phyloP scores from a whole-genome alignment of 2,113 vertebrate species.

The Elaphurus davidianus region DNA sequence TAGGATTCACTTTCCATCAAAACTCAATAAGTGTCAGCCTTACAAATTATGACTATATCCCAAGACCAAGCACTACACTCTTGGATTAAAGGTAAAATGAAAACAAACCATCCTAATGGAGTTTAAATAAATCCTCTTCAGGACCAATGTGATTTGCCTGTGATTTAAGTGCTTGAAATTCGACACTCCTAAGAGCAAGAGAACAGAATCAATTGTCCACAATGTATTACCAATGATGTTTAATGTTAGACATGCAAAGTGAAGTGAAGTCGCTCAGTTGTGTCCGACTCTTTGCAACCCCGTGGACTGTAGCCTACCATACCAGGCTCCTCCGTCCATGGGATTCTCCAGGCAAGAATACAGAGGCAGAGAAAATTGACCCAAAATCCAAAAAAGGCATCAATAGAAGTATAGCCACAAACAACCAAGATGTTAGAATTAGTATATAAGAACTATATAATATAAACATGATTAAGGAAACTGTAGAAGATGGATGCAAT shows the following conservation, averaged over 20 bases:
- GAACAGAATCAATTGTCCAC: background rate
- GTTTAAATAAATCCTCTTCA: background rate
- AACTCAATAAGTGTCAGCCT: background rate
- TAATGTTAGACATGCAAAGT: background rate
- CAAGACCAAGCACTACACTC: background rate
- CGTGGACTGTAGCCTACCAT: background rate
- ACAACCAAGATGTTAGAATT: background rate
- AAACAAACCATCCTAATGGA: background rate
- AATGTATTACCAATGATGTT: background rate
- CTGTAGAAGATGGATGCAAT: background rate
- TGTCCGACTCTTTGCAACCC: background rate
- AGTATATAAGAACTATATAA: background rate
- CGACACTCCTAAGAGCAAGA: background rate
- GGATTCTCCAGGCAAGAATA: background rate
- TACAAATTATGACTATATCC: background rate
- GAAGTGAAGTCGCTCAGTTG: background rate
- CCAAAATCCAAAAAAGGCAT: background rate
- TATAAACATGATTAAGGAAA: background rate
- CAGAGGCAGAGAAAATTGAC: background rate
- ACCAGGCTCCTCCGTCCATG: background rate
- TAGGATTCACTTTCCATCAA: background rate
- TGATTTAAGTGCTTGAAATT: background rate
- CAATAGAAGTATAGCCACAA: background rate
- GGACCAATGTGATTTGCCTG: background rate
- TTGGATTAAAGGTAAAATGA: background rate